Conservation (phyloP, 2,797 vertebrate genomes). For the Crocidura indochinensis region DNA sequence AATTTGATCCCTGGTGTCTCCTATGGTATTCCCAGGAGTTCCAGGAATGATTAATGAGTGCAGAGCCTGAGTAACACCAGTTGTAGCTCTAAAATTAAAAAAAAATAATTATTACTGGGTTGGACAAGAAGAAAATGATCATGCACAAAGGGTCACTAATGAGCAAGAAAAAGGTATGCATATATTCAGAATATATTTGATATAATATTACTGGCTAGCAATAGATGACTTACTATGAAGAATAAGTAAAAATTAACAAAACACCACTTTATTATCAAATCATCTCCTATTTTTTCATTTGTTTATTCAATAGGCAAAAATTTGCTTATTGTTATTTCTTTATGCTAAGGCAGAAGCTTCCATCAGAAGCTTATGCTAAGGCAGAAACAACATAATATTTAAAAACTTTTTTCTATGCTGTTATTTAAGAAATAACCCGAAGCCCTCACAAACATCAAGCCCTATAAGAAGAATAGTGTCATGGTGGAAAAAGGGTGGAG, state of each 20-base stretch:
- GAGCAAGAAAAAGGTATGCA: background rate
- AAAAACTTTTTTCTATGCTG: background rate
- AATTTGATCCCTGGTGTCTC: too few species aligned
- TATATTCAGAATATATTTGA: background rate
- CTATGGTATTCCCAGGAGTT: too few species aligned
- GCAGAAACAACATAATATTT: too few species aligned
- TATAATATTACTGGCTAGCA: background rate
- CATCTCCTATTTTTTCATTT: background rate
- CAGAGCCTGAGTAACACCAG: too few species aligned
- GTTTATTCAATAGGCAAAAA: background rate
- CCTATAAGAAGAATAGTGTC: too few species aligned
- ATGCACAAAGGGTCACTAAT: background rate
- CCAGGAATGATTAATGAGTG: too few species aligned
- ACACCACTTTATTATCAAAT: background rate
- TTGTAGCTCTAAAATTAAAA: too few species aligned
- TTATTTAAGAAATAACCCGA: constrained; percentile 1
- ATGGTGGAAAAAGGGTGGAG: too few species aligned
- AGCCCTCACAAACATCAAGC: background rate
- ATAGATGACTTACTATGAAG: too few species aligned
- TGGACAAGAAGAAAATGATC: constrained; percentile 12
- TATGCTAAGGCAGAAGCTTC: constrained; percentile 8
- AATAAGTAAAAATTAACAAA: constrained; percentile 8
- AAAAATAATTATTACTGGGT: background rate
- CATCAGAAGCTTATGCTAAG: too few species aligned
- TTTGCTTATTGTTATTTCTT: background rate